Conservation (phyloP, 1,140 invertebrate species). For the Theocolax elegans region DNA sequence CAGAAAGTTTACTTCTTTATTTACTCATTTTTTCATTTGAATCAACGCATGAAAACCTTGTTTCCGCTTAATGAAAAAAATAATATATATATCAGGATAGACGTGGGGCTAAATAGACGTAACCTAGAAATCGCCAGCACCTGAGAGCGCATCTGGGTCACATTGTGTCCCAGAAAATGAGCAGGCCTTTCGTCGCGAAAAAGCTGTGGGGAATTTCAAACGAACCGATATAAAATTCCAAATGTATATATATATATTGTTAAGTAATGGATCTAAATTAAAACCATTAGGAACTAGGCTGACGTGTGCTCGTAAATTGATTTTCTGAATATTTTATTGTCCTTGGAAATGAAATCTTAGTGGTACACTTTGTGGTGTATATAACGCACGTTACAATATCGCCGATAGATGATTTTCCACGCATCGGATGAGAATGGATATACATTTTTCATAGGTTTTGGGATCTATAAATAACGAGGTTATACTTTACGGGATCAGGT, state of each 20-base stretch:
- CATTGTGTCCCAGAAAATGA: constrained; percentile 5
- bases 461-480: too few species aligned
- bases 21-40: too few species aligned
- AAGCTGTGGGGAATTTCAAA: constrained; percentile 7
- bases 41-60: neutral
- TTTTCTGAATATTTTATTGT: neutral
- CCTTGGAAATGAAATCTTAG: neutral
- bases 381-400: too few species aligned
- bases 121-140: constrained; percentile 5
- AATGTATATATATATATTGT: too few species aligned
- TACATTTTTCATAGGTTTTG: too few species aligned
- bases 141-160: constrained; percentile 15
- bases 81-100: neutral
- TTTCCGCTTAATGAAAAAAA: constrained; percentile 9
- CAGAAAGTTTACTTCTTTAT: too few species aligned
- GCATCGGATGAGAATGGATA: too few species aligned
- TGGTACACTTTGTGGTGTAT: too few species aligned
- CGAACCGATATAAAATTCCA: too few species aligned
- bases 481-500: too few species aligned
- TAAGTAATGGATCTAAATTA: too few species aligned
- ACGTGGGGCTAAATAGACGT: neutral
- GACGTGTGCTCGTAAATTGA: neutral
- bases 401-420: too few species aligned
- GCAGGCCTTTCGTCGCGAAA: neutral
- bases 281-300: neutral